Evolutionary conservation across 2,113 vertebrate genomes (phyloP).

Genomic region (Geothlypis trichas): DNA sequence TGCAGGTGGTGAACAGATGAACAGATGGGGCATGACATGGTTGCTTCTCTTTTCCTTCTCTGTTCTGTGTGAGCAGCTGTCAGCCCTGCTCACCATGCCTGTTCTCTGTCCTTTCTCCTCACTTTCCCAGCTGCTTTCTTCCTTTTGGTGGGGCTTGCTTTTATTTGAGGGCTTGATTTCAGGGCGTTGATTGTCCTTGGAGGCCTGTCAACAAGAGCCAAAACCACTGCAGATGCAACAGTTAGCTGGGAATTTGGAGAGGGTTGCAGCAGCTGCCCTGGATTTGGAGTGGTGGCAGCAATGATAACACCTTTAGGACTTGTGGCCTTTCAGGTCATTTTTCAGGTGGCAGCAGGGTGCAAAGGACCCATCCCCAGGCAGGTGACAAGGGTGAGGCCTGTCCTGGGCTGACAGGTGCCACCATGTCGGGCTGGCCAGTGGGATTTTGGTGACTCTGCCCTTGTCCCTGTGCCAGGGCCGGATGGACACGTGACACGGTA

Average conservation of each 20-base stretch:
- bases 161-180: background rate
- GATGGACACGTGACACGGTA: constrained; percentile 87
- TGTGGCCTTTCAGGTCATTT: background rate
- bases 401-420: background rate
- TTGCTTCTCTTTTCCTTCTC: background rate
- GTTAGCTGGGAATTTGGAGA: background rate
- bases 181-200: background rate
- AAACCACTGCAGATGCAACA: background rate
- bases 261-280: background rate
- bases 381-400: background rate
- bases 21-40: rapidly evolving
- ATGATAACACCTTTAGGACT: background rate
- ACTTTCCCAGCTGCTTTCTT: background rate
- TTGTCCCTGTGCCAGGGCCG: constrained; percentile 74
- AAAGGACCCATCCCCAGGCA: background rate
- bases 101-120: background rate
- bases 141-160: background rate
- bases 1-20: background rate
- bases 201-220: background rate
- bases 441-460: background rate
- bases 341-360: background rate
- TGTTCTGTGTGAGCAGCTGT: background rate
- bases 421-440: rapidly evolving
- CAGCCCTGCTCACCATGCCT: background rate
- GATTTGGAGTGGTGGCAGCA: background rate